Percentiles rank a stretch among this genome's conserved stretches.
phyloP scores from a whole-genome alignment of 2,888 invertebrate genomes.

The Clepsis dumicolana region DNA sequence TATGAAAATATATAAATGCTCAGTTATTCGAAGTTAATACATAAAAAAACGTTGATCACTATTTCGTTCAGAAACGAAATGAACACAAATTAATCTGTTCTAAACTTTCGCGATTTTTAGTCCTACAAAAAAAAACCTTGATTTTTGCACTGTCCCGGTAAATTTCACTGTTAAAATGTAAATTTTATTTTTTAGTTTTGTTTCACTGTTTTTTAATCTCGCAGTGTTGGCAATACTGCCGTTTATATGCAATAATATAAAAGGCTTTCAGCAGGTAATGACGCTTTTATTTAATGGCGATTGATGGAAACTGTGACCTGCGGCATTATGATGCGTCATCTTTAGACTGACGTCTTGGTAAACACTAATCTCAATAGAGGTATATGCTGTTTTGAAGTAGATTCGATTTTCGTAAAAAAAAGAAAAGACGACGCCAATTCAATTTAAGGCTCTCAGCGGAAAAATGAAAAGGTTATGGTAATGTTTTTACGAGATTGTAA shows the following conservation, averaged over 20 bases:
- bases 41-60: too few species aligned
- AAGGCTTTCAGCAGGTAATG: slow-evolving; percentile 37
- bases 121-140: too few species aligned
- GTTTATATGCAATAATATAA: slow-evolving; percentile 17
- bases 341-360: slow-evolving; percentile 27
- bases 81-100: too few species aligned
- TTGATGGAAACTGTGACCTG: slow-evolving; percentile 26
- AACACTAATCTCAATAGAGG: too few species aligned
- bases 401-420: neutral
- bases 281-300: slow-evolving; percentile 34
- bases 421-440: neutral
- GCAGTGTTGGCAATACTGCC: slow-evolving; percentile 36
- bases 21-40: too few species aligned
- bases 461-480: slow-evolving; percentile 37
- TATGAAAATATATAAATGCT: too few species aligned
- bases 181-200: neutral
- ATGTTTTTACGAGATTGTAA: slow-evolving; percentile 19
- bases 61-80: too few species aligned
- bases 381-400: too few species aligned
- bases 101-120: too few species aligned
- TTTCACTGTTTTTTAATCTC: neutral
- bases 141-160: too few species aligned
- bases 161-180: too few species aligned
- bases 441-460: neutral
- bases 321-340: slow-evolving; percentile 31